A percentile compares a stretch with the other conserved stretches of the same genome.
Evolutionary conservation across 2,888 invertebrate genomes (phyloP).

Genomic region (Strigamia crassipes): DNA sequence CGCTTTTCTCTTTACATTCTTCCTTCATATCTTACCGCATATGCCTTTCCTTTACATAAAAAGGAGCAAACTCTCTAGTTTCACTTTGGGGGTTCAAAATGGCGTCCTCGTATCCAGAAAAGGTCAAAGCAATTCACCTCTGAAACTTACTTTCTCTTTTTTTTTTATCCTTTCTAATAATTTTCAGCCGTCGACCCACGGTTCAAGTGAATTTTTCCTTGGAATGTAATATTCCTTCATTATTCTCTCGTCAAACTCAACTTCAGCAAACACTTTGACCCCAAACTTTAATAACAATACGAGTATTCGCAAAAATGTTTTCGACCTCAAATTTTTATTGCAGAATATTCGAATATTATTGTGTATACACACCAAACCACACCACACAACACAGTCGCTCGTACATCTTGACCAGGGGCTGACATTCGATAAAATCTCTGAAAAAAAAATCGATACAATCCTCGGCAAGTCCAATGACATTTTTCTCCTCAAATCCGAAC

Average conservation of each 20-base stretch:
- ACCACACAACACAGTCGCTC: too few relatives aligned
- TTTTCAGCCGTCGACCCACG: neutral
- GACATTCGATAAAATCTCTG: too few relatives aligned
- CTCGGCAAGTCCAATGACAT: too few relatives aligned
- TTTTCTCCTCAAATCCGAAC: too few relatives aligned
- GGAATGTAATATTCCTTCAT: neutral
- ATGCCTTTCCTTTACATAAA: constrained; percentile 16
- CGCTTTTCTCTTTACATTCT: constrained; percentile 7
- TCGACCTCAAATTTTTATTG: too few relatives aligned
- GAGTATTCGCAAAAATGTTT: neutral
- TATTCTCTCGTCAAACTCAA: neutral
- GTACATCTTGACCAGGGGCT: too few relatives aligned
- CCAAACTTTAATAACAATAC: neutral
- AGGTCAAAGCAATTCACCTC: neutral
- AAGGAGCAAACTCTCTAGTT: neutral
- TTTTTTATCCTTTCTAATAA: neutral
- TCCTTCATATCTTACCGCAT: constrained; percentile 15
- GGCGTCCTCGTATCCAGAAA: neutral
- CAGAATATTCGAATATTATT: too few relatives aligned
- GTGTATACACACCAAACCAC: too few relatives aligned
- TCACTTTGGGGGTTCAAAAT: neutral
- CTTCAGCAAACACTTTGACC: neutral
- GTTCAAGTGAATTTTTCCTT: neutral
- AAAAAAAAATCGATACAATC: too few relatives aligned
- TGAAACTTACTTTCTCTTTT: neutral